Evolutionary conservation across 2,113 vertebrate species (phyloP), one percentile per base, ranked within the genome.

Genomic region (Grallaria varia): DNA sequence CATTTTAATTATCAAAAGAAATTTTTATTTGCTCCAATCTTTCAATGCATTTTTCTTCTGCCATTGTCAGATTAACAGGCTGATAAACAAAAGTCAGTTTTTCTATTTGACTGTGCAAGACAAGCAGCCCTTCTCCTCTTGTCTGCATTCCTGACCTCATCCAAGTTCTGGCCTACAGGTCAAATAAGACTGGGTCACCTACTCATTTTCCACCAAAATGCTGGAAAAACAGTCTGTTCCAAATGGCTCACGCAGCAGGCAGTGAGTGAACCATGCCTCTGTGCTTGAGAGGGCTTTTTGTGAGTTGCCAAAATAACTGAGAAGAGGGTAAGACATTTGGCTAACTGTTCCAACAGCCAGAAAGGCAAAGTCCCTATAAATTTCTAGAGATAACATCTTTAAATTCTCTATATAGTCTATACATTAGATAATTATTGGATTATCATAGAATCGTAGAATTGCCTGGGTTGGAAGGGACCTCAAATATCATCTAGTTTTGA

Each of bases 71-170:
- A 95, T 86, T 62, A 90, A 77, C 12, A 87, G 47, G 31, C 25
- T 90, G 94, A 95, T 80, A 96, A 93, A 92, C 42, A 59, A 68
- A 68, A 87, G 28, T 15, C 44, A 53, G 11, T 58, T 90, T 76
- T 87, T 89, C 47, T 86, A 17, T 62, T 69, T 83, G 18, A 69
- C n/a, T n/a, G n/a, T n/a, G n/a, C n/a, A n/a, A n/a, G n/a, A n/a
- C n/a, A n/a, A n/a, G n/a, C n/a, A n/a, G n/a, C n/a, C n/a, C n/a
- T n/a, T n/a, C 39, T 59, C 56, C 49, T 78, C 45, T 84, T 66
- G 84, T 82, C 68, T 67, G n/a, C 30, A 1, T 63, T 84, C 83
- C 68, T 75, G 79, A 87, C 35, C n/a, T 52, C 33, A 87, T 58
- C 59, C 79, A 82, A 85, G 62, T 68, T 87, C 62, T 82, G 71